These are phyloP conservation scores for Gibbula magus DNA, from an alignment of 2,888 invertebrate species.

Conservation along the genomic window DNA sequence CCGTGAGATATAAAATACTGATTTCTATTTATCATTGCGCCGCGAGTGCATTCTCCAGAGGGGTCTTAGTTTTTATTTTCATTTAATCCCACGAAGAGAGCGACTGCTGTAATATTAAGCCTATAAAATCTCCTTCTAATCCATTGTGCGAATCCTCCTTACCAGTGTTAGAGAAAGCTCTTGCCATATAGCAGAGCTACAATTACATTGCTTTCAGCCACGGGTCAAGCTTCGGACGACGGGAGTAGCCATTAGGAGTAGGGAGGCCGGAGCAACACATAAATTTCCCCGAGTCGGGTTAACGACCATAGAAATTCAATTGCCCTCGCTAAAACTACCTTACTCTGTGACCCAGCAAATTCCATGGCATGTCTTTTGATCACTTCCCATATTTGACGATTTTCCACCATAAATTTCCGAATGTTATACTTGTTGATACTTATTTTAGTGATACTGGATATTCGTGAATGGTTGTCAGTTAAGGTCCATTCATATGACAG, in stretches of 20 bases:
- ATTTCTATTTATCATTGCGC: background rate
- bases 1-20: background rate
- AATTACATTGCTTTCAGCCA: background rate
- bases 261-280: background rate
- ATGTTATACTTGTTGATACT: background rate
- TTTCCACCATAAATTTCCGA: background rate
- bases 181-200: background rate
- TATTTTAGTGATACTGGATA: too few species aligned
- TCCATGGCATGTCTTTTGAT: background rate
- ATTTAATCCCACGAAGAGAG: constrained; percentile 12
- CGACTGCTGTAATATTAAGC: constrained; percentile 16
- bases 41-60: background rate
- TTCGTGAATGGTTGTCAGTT: too few species aligned
- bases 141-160: background rate
- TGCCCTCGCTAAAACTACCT: background rate
- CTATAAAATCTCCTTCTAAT: constrained; percentile 8
- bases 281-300: background rate
- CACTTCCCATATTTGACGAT: too few species aligned
- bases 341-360: background rate
- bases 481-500: background rate
- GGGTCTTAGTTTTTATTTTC: constrained; percentile 11
- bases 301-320: constrained; percentile 12
- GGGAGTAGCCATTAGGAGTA: background rate
- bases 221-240: background rate
- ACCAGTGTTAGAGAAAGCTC: background rate